A percentile compares a stretch with the other conserved stretches of the same genome.
phyloP scores from a whole-genome alignment of 2,113 vertebrate genomes.

The Glaucidium brasilianum region DNA sequence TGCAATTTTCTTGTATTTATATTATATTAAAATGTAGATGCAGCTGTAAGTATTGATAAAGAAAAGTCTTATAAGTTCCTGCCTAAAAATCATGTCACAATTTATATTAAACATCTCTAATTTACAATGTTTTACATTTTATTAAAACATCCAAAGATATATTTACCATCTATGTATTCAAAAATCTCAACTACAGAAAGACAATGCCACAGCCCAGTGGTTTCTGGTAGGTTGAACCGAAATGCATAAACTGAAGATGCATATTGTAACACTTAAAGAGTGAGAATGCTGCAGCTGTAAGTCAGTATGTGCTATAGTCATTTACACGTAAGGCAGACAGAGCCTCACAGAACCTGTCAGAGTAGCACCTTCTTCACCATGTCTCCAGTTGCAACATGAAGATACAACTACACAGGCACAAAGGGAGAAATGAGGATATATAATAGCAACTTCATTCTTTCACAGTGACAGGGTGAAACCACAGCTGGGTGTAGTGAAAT shows the following conservation, averaged over 20 bases:
- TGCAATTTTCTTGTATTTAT: not conserved
- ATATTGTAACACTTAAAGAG: not conserved
- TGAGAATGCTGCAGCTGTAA: not conserved
- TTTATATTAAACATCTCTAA: not conserved
- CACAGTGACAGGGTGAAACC: not conserved
- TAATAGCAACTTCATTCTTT: not conserved
- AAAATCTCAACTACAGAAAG: not conserved
- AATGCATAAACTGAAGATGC: not conserved
- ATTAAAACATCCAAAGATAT: not conserved
- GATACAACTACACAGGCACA: not conserved
- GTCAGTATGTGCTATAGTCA: not conserved
- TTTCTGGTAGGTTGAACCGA: not conserved
- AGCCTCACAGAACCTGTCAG: not conserved
- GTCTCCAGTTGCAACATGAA: not conserved
- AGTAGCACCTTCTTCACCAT: not conserved
- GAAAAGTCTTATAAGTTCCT: not conserved
- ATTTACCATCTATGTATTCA: not conserved
- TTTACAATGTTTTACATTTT: not conserved
- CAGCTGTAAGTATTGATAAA: not conserved
- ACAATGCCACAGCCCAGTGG: rapidly evolving
- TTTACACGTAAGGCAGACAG: not conserved
- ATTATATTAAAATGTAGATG: not conserved
- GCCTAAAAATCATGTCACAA: not conserved
- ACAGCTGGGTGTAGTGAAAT: not conserved
- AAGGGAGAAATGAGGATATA: not conserved